A percentile compares a stretch with the other conserved stretches of the same genome.
Evolutionary conservation across 2,888 invertebrate genomes (phyloP).

Genomic region (Bellardia bayeri): DNA sequence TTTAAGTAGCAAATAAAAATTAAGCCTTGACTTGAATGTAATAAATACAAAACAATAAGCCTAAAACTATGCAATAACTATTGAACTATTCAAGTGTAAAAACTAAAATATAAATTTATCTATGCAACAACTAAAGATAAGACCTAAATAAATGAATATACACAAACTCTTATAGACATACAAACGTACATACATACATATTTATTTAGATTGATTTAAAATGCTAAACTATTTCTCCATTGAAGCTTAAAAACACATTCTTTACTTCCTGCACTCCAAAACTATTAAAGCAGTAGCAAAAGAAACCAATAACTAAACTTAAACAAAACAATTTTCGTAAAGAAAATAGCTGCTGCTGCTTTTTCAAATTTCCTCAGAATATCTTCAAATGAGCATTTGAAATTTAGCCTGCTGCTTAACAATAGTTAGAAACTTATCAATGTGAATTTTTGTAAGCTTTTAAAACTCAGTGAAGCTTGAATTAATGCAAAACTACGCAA

Average conservation of each 20-base stretch:
- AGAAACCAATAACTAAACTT: constrained; percentile 3
- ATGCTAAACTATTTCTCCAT: background rate
- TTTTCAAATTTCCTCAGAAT: constrained; percentile 32
- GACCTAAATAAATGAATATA: background rate
- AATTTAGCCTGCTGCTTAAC: background rate
- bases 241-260: constrained; percentile 29
- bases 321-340: constrained; percentile 40
- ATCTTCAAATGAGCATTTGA: constrained; percentile 32
- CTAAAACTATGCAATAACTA: constrained; percentile 58
- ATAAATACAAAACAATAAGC: constrained; percentile 34
- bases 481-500: constrained; percentile 36
- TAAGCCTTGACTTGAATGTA: constrained; percentile 33
- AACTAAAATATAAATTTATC: constrained; percentile 49
- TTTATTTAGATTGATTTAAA: background rate
- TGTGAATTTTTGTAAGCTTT: constrained; percentile 19
- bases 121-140: constrained; percentile 47
- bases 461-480: constrained; percentile 57
- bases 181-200: background rate
- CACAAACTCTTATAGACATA: background rate
- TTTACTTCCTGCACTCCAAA: constrained; percentile 16
- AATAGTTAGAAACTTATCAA: constrained; percentile 44
- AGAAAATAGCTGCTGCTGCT: background rate
- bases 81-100: constrained; percentile 65
- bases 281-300: background rate
- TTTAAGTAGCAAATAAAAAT: background rate